Conservation (phyloP, 2,113 vertebrate genomes). For the Neodontobutis hainanensis region DNA sequence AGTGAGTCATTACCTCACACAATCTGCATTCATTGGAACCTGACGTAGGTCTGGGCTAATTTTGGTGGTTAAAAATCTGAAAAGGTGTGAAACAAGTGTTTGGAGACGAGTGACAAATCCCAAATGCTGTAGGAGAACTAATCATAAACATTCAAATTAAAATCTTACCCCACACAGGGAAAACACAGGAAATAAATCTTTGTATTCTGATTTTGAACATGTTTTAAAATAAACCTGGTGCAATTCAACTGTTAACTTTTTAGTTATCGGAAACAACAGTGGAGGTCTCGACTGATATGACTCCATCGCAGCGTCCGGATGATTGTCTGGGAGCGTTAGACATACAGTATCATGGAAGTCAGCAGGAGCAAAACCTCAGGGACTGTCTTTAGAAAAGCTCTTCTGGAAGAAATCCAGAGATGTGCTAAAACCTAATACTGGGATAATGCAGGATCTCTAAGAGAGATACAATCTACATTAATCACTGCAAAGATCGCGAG, state of each 20-base stretch:
- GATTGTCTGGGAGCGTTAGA: slow-evolving; percentile 11
- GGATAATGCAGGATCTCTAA: slow-evolving; percentile 9
- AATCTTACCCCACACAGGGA: too few relatives aligned
- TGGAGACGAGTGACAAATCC: too few relatives aligned
- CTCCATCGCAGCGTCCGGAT: slow-evolving; percentile 1
- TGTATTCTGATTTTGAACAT: too few relatives aligned
- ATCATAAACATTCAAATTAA: too few relatives aligned
- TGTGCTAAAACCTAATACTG: slow-evolving; percentile 48
- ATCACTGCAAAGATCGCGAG: slow-evolving; percentile 14
- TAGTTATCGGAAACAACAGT: neutral
- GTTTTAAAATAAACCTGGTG: too few relatives aligned
- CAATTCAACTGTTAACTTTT: neutral
- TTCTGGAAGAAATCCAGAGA: slow-evolving; percentile 42
- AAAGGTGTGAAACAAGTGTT: too few relatives aligned
- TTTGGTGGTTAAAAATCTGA: too few relatives aligned
- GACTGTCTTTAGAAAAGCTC: slow-evolving; percentile 28
- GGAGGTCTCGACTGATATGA: neutral
- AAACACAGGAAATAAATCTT: too few relatives aligned
- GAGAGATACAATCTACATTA: slow-evolving; percentile 19
- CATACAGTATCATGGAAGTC: slow-evolving; percentile 1
- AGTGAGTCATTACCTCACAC: too few relatives aligned
- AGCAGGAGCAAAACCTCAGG: slow-evolving; percentile 9
- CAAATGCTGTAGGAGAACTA: too few relatives aligned
- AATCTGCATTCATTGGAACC: too few relatives aligned
- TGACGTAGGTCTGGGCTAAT: too few relatives aligned